Evolutionary conservation across 2,113 vertebrate genomes (phyloP), one percentile per base, ranked within the genome.

Genomic region (Strix aluco): DNA sequence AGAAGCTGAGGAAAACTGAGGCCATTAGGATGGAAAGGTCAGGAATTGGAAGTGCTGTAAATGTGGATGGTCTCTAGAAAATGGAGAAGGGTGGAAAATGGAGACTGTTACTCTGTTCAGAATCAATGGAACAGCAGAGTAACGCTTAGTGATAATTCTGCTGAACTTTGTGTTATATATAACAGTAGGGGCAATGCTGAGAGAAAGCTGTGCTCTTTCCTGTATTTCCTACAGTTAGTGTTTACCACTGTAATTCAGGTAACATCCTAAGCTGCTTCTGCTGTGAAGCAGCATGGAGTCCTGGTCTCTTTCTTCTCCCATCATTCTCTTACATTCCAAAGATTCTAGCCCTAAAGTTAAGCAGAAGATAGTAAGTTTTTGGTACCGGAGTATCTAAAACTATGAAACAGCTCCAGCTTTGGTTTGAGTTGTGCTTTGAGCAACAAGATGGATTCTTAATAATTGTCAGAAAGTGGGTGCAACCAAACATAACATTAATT

Each of bases 11-110:
- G 94, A 99, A 99, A 97, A 99, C 99, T 0, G 99, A 99, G 82
- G 99, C 99, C 36, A 99, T 99, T 97, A 98, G 99, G 86, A 99
- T 99, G 99, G 99, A 99, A 97, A 99, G 99, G 99, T 99, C 87
- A 96, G 98, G n/a, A 83, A 15, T 23, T 2, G 2, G 69, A 71
- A 83, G 34, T 75, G 38, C 63, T 90, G 34, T n/a, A 62, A 12
- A 9, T 62, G 9, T 67, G 42, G 27, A 57, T 72, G n/a, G 20
- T 46, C 21, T 72, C 29, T 84, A 40, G 46, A 57, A 62, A 38
- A 57, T 1, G 2, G 34, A 36, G 9, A 52, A 88, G 42, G 67
- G 26, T 78, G 81, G 51, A 49, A 61, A 42, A 73, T 19, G 16
- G 61, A 85, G 75, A 21, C 52, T 29, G 21, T 88, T 26, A 6